Conservation (phyloP, 2,888 invertebrate genomes). For the Pterostichus niger region DNA sequence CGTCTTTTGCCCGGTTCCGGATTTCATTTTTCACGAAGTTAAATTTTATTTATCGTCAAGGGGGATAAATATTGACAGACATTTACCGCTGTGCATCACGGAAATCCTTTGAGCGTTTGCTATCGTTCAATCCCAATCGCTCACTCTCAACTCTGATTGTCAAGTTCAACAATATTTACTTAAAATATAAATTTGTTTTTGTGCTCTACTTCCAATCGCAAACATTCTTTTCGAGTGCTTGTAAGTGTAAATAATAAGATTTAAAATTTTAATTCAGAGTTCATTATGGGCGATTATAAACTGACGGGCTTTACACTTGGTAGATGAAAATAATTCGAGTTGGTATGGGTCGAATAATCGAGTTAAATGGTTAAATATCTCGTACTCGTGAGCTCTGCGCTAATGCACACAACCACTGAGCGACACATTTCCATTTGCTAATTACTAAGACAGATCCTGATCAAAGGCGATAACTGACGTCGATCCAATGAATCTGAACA, state of each 20-base stretch:
- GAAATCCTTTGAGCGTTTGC: constrained; percentile 12
- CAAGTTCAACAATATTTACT: constrained; percentile 23
- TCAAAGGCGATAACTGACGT: constrained; percentile 26
- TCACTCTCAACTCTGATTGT: constrained; percentile 13
- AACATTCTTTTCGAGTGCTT: neutral
- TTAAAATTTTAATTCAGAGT: constrained; percentile 8
- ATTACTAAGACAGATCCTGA: constrained; percentile 35
- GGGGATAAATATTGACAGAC: constrained; percentile 43
- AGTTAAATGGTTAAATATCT: neutral
- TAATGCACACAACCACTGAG: neutral
- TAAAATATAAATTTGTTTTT: constrained; percentile 35
- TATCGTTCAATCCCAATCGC: no score
- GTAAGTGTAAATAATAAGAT: neutral
- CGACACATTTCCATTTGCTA: constrained; percentile 49
- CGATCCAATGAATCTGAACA: no score
- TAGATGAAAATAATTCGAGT: no score
- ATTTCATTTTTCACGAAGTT: constrained; percentile 28
- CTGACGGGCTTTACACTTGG: neutral
- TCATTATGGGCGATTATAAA: neutral
- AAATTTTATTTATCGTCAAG: constrained; percentile 46
- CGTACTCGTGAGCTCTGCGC: neutral
- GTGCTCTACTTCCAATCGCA: neutral
- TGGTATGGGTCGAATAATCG: neutral
- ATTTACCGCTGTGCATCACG: neutral
- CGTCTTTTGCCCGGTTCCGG: neutral